Base-by-base conservation (phyloP, 2,797 vertebrate species). In the Neosilurus hyrtlii region DNA sequence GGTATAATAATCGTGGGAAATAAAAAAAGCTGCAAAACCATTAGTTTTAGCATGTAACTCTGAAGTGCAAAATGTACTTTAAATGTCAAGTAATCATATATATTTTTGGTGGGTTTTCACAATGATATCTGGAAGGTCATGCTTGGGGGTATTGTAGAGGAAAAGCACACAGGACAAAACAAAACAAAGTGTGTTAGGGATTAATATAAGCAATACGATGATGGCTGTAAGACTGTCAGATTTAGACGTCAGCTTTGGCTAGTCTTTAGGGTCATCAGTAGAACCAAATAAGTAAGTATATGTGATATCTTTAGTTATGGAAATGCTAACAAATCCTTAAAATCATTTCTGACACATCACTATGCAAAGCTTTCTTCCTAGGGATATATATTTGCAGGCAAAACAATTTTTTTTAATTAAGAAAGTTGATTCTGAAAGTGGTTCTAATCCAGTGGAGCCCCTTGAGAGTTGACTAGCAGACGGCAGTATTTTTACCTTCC, bases 401-500 rank as follows among this genome's bases (percentile, higher is more conserved):
- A 89, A 84, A 89, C 63, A 70, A 11, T 43, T 75, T 70, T 77
- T 82, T 22, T 56, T 14, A 20, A 37, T 24, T 35, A 67, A 76
- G 20, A 92, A 94, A 92, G 93, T 93, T 92, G 93, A 92, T 92
- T 84, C 92, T 88, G 87, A 92, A 90, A 87, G 92, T 68, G 91
- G 71, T 92, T 93, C 85, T 81, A 76, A 66, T 82, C 74, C 91
- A 85, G 52, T 59, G 51, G 63, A 75, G 65, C 73, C 73, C 24
- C 79, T 68, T 79, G 76, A 76, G 77, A 75, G 73, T 52, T 71
- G 73, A 71, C 14, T 26, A 83, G 76, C 66, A n/a, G 74, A 78
- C 30, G 74, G 77, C 73, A 51, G 62, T 56, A 30, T 56, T 91
- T 94, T 97, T 97, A 96, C 96, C 96, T 96, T 94, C 93, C 89